Base-by-base conservation (phyloP, 1,140 invertebrate genomes). In the Drosophila punjabiensis region DNA sequence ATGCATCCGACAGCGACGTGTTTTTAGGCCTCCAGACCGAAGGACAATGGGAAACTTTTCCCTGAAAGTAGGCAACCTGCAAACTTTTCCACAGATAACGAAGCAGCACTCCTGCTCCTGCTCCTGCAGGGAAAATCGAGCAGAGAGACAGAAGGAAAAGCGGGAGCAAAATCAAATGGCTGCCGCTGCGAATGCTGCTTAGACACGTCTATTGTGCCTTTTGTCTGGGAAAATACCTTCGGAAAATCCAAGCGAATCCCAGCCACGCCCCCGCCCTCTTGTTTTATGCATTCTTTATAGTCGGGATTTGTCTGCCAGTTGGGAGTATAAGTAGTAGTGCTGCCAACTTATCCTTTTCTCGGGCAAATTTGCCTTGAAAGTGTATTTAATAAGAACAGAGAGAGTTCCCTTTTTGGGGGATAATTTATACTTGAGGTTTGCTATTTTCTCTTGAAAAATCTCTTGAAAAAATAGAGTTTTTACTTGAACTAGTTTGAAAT, bases 161-260 rank as follows among this genome's bases (percentile, higher is more conserved):
- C 61, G 53, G 70, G 56, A 37, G 73, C n/a, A 81, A 89, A 89
- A 90, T 86, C 82, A 89, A 89, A 89, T 80, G 37, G 55, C 55
- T 45, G 53, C 41, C 50, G 45, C 45, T 63, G 28, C 33, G 58
- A 77, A 78, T 69, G 45, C 75, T 68, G 76, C 84, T 89, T 89
- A 84, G 68, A 84, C 81, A 87, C 84, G 82, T 83, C 87, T 82
- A 70, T 84, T 89, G 77, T 88, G 53, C 73, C 68, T 69, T 87
- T 89, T 88, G 82, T 87, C 69, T 63, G 66, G 59, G 56, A 69
- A 69, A 71, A 76, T 76, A 56, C 82, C 76, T 58, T 41, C 24
- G 33, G 55, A 71, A 71, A 74, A 71, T 39, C 56, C 50, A 53
- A 41, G 7, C 37, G 37, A 39, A n/a, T 39, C 47, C 37, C 24